Conservation (phyloP, 2,113 vertebrate species). For the Burhinus bistriatus region DNA sequence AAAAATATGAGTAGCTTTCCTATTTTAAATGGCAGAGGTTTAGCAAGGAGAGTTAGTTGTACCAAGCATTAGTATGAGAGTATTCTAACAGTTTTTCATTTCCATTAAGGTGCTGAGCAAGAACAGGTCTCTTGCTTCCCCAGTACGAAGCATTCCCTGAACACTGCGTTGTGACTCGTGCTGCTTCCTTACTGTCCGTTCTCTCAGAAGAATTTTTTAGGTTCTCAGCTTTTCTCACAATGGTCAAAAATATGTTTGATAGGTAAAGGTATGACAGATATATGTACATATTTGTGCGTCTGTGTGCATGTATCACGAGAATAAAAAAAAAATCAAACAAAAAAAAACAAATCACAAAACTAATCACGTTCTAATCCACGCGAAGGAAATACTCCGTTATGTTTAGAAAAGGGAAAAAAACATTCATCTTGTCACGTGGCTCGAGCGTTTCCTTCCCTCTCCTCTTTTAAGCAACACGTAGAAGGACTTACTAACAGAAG, state of each 20-base stretch:
- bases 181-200: fast-evolving
- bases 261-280: too few relatives aligned
- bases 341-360: background rate
- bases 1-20: fast-evolving
- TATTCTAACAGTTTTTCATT: fast-evolving
- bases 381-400: fast-evolving
- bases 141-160: background rate
- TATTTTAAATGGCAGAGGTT: fast-evolving
- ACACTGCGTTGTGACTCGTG: fast-evolving
- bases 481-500: background rate
- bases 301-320: fast-evolving
- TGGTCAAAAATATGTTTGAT: fast-evolving
- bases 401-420: too few relatives aligned
- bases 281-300: fast-evolving
- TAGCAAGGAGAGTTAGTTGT: background rate
- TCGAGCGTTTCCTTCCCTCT: fast-evolving
- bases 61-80: fast-evolving
- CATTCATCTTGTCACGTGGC: fast-evolving
- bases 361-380: fast-evolving
- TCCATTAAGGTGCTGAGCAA: fast-evolving
- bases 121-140: fast-evolving
- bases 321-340: background rate
- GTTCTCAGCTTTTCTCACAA: fast-evolving
- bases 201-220: too few relatives aligned
- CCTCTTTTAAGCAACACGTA: fast-evolving